Percentiles rank a stretch among this genome's conserved stretches.
phyloP scores from a whole-genome alignment of 2,888 invertebrate species.

The Pristionchus maxplancki region DNA sequence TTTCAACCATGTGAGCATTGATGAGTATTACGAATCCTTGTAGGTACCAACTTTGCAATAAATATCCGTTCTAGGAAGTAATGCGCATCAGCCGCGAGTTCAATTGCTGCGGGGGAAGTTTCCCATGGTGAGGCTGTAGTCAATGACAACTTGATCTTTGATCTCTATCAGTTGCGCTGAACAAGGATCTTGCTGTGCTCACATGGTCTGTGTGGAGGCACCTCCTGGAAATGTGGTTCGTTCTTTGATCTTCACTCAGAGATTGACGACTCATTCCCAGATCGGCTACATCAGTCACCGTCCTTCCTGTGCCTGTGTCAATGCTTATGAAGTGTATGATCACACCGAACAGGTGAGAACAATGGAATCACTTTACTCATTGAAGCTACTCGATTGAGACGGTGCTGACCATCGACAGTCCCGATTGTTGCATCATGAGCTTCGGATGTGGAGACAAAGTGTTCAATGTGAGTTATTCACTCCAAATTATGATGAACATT shows the following conservation, averaged over 20 bases:
- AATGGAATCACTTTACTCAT: neutral
- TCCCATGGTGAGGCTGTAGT: neutral
- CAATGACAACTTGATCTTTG: neutral
- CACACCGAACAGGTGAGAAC: slow-evolving; percentile 52
- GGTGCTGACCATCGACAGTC: slow-evolving; percentile 53
- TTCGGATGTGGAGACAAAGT: slow-evolving; percentile 58
- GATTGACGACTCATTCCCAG: slow-evolving; percentile 5
- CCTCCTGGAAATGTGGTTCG: slow-evolving; percentile 53
- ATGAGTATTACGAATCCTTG: neutral
- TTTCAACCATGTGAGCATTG: slow-evolving; percentile 58
- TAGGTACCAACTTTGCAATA: no score
- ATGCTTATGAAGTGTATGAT: slow-evolving; percentile 57
- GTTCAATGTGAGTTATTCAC: slow-evolving; percentile 57
- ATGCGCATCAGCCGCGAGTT: neutral
- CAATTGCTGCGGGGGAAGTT: neutral
- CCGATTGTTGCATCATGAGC: slow-evolving; percentile 54
- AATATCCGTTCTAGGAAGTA: neutral
- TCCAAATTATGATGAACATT: neutral
- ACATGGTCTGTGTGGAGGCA: slow-evolving; percentile 54
- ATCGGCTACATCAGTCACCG: slow-evolving; percentile 58
- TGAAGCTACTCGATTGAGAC: neutral
- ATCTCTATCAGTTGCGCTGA: neutral
- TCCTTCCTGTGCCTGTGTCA: slow-evolving; percentile 54
- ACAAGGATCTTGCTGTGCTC: slow-evolving; percentile 46
- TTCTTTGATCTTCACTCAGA: neutral